phyloP scores from a whole-genome alignment of 2,888 invertebrate genomes.

The Heliconius ismenius region DNA sequence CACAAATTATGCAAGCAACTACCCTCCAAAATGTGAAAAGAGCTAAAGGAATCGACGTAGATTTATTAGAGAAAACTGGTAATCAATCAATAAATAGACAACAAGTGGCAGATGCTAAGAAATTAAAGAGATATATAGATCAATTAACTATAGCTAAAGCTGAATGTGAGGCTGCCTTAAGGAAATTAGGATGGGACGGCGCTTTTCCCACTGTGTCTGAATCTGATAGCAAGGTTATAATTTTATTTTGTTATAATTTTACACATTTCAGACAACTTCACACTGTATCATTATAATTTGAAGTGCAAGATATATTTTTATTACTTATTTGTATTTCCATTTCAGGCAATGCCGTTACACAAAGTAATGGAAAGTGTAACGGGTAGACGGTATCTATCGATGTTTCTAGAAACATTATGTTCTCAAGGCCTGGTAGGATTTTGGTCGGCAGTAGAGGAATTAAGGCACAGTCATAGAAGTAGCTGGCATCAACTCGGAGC shows the following conservation, averaged over 20 bases:
- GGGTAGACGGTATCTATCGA: slow-evolving; percentile 90
- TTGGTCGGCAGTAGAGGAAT: slow-evolving; percentile 92
- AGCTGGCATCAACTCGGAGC: slow-evolving; percentile 93
- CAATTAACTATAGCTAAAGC: slow-evolving; percentile 90
- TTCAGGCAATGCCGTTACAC: slow-evolving; percentile 86
- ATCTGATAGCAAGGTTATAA: slow-evolving; percentile 68
- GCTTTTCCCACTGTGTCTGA: slow-evolving; percentile 81
- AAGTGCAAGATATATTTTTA: not conserved
- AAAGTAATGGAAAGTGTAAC: slow-evolving; percentile 89
- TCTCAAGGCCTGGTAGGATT: slow-evolving; percentile 92
- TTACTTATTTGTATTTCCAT: slow-evolving; percentile 25
- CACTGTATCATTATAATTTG: not conserved
- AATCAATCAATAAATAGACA: slow-evolving; percentile 86
- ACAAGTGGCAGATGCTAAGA: slow-evolving; percentile 89
- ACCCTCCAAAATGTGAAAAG: slow-evolving; percentile 94
- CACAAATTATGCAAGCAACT: slow-evolving; percentile 96
- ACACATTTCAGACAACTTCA: not conserved
- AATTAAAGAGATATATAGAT: slow-evolving; percentile 91
- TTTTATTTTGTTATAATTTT: not conserved
- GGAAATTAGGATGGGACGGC: slow-evolving; percentile 89
- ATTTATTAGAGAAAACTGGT: slow-evolving; percentile 77
- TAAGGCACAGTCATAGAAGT: slow-evolving; percentile 87
- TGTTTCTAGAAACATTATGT: slow-evolving; percentile 91
- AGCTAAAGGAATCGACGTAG: slow-evolving; percentile 89
- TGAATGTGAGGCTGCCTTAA: slow-evolving; percentile 89